Conservation (phyloP, 1,140 invertebrate species). For the Mya arenaria region DNA sequence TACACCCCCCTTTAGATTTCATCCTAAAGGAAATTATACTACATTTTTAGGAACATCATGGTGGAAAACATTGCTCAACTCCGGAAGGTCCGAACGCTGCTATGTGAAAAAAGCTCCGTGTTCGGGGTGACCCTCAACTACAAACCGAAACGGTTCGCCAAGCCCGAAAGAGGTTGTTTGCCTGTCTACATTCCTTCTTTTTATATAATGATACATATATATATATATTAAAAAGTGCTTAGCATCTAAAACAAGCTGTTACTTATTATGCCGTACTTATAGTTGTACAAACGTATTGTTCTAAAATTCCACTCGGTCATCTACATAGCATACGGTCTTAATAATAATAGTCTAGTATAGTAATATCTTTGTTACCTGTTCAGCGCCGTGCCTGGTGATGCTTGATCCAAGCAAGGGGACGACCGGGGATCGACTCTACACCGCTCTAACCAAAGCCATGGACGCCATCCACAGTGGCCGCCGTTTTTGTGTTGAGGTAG, state of each 20-base stretch:
- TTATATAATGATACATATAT: too few species aligned
- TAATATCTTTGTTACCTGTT: too few species aligned
- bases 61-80: slow-evolving; percentile 58
- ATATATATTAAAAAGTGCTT: too few species aligned
- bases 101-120: slow-evolving; percentile 64
- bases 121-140: slow-evolving; percentile 64
- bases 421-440: slow-evolving; percentile 55
- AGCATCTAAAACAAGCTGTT: too few species aligned
- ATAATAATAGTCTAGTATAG: too few species aligned
- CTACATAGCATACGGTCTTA: too few species aligned
- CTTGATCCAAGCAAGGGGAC: slow-evolving; percentile 56
- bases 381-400: slow-evolving; percentile 64
- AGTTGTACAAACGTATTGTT: too few species aligned
- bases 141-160: slow-evolving; percentile 55
- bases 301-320: too few species aligned
- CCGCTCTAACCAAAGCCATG: slow-evolving; percentile 40
- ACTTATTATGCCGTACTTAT: too few species aligned
- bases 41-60: slow-evolving; percentile 61
- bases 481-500: slow-evolving; percentile 63
- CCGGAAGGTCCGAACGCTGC: slow-evolving; percentile 47
- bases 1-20: too few species aligned
- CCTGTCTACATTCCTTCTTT: too few species aligned
- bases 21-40: too few species aligned
- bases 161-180: slow-evolving; percentile 53
- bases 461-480: slow-evolving; percentile 48